Evolutionary conservation across 2,797 vertebrate genomes (phyloP), one percentile per base, ranked within the genome.

Genomic region (Melanotaenia parkinsoni): DNA sequence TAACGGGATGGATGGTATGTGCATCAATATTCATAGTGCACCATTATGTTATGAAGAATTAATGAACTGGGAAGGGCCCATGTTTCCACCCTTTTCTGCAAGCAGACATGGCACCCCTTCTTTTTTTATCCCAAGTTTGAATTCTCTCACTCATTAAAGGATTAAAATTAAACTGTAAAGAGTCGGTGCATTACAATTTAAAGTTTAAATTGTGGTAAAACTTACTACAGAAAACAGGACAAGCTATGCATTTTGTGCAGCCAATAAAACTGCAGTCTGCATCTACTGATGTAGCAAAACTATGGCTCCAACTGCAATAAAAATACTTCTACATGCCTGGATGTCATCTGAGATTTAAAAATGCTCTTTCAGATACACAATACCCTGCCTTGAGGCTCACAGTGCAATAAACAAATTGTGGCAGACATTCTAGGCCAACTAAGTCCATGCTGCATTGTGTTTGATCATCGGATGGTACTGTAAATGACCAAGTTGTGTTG

Each of bases 11-110:
- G 87, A 89, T 86, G 87, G 84, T 82, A 87, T 57, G 70, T 3
- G 16, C 88, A 93, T 93, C 84, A 93, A 94, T 93, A 93, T 94
- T 94, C 74, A 93, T 88, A 72, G 59, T 3, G 74, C 78, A 58
- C 89, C 88, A 92, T 93, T 93, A 92, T 83, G 89, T 86, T 84
- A 89, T 94, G 68, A 92, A 93, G 83, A 85, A 91, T 93, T 91
- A 54, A 93, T 93, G 85, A 93, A 83, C 37, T 47, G 16, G 79
- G 86, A 89, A 76, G 79, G 84, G 81, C 89, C 58, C 60, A 33
- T 73, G 79, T 77, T 81, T 74, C 68, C 65, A 57, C 53, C 45
- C 59, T 54, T 82, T 56, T 66, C 66, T 73, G 50, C 69, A 40
- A 24, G 69, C 62, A 73, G 68, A 81, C 59, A 76, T 63, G 53